Evolutionary conservation across 2,113 vertebrate species (phyloP), one percentile per base, ranked within the genome.

Genomic region (Hydropotes inermis): DNA sequence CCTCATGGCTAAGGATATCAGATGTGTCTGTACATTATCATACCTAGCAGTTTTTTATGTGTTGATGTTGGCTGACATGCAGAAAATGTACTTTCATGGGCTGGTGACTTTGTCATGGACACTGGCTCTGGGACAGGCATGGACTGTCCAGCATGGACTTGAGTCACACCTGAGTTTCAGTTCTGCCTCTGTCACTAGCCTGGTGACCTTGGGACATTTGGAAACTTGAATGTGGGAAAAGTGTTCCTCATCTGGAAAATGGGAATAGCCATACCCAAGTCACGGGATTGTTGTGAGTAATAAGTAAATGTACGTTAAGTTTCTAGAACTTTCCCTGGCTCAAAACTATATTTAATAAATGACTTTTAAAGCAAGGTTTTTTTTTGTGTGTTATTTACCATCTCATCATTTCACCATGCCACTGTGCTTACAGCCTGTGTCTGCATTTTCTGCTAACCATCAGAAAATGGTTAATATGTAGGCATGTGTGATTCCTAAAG

Each of bases 321-420:
- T 96, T 95, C 85, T 97, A 97, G 60, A 97, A 91, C 50, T n/a
- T 74, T 89, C 33, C 60, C 28, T 61, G 86, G 30, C 55, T 88
- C 74, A 93, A 87, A 70, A 8, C 76, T 96, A 39, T 90, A 36
- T 45, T 60, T 92, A 97, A 96, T 96, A 95, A 95, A 87, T 92
- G 58, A 74, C 33, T 61, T 97, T 86, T 58, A 95, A 97, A 97
- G 50, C 17, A 82, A 61, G 4, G 5, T n/a, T 54, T 25, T 85
- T 39, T 81, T 39, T 39, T 39, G 39, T 83, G 86, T 78, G 25
- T 89, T 70, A 82, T 25, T 97, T 94, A 43, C 36, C n/a, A 55
- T 83, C 33, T 67, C 30, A 96, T 87, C 17, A 85, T 92, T 94
- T 96, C 5, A 52, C 57, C 45, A 57, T 1, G 67, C 54, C 36